phyloP scores from a whole-genome alignment of 37 sponge, comb jelly and placozoan genomes.

The Mnemiopsis leidyi region DNA sequence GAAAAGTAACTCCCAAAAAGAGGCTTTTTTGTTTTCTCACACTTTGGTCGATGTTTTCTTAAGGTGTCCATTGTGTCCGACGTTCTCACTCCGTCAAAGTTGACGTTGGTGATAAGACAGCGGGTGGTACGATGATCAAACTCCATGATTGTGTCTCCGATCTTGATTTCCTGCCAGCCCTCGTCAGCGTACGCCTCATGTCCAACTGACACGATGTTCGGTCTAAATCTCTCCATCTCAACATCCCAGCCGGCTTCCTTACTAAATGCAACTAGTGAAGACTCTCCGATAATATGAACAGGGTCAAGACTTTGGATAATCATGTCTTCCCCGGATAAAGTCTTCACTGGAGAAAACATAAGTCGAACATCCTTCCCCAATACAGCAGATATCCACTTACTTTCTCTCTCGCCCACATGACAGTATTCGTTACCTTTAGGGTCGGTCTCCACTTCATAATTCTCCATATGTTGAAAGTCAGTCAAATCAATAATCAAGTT shows the following conservation, averaged over 20 bases:
- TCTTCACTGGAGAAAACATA: slow-evolving; percentile 37
- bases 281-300: slow-evolving; percentile 24
- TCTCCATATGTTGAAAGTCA: background rate
- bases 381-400: slow-evolving; percentile 18
- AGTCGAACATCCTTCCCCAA: slow-evolving; percentile 6
- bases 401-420: background rate
- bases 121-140: slow-evolving; percentile 27
- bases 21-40: slow-evolving; percentile 60
- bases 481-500: slow-evolving; percentile 5
- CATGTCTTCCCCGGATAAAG: background rate
- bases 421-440: slow-evolving; percentile 2
- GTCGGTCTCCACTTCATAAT: background rate
- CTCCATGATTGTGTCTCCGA: slow-evolving; percentile 29
- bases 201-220: slow-evolving; percentile 7
- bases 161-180: slow-evolving; percentile 19
- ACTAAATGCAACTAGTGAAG: background rate
- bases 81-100: background rate
- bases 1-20: slow-evolving; percentile 31
- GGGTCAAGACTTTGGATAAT: slow-evolving; percentile 1
- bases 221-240: slow-evolving; percentile 57
- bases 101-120: slow-evolving; percentile 27
- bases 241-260: slow-evolving; percentile 30
- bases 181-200: slow-evolving; percentile 15
- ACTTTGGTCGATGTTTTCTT: background rate
- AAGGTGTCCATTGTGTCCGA: slow-evolving; percentile 21